Base-by-base conservation (phyloP, 2,888 invertebrate genomes). In the Erebia aethiops region DNA sequence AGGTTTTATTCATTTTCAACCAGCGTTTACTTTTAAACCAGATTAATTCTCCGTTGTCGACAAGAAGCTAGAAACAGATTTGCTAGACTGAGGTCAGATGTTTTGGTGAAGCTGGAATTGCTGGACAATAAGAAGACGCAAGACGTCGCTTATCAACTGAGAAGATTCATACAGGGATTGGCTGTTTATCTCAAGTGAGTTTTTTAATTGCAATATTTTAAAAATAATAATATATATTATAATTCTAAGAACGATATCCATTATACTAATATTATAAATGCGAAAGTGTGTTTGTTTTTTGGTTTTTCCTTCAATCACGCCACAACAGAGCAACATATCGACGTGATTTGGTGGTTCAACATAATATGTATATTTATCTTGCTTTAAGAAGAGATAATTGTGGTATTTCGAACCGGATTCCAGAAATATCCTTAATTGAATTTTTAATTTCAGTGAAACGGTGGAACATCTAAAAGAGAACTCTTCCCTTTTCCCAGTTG, bases 51-150 rank as follows among this genome's bases (percentile, higher is more conserved):
- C 9, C 95, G 99, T 69, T 99, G 99, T 85, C 96, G 99, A 0
- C 99, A 99, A 92, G 98, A 99, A 78, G 99, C 99, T 0, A 94
- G 99, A 70, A 92, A 95, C 0, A 95, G 97, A 75, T 98, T 98
- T 86, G 98, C 98, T 0, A 95, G 96, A 62, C 90, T 98, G 69
- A 95, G 96, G 78, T 97, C 96, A 7, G 99, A 98, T 87, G 99
- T 99, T 0, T 93, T 99, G 66, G 98, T 99, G 0, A 99, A 99
- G 91, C 95, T 99, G 88, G 99, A 99, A 88, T 92, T 99, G 16
- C 89, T 99, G 26, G 99, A 99, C 84, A 98, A 98, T 84, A 99
- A 99, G 89, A 99, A 99, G 87, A 98, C 99, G 0, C 98, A 99
- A 85, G 99, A 99, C 79, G 96, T 99, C 3, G 98, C 98, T 0